These are phyloP conservation scores for Prostheceraeus crozeri DNA, from an alignment of 2,888 invertebrate species.

Conservation along the genomic window DNA sequence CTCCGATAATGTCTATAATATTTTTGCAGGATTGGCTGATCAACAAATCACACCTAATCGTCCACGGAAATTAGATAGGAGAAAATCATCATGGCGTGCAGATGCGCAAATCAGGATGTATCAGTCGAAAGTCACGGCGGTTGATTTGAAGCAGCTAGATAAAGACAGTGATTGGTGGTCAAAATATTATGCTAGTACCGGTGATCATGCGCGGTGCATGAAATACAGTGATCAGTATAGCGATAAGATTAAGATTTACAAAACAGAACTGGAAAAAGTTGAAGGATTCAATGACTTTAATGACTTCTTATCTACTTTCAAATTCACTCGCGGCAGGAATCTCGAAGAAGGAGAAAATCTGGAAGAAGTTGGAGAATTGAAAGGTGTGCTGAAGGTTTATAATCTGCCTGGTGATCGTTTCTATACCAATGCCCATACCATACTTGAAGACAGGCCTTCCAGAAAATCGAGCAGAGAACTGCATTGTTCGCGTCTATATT, in stretches of 20 bases:
- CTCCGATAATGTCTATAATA: not conserved
- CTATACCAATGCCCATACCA: constrained; percentile 40
- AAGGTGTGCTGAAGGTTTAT: constrained; percentile 36
- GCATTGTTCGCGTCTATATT: constrained; percentile 42
- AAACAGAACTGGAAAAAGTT: constrained; percentile 41
- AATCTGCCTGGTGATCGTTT: constrained; percentile 43
- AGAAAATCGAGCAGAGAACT: constrained; percentile 38
- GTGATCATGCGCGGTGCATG: not conserved
- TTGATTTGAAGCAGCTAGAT: not conserved
- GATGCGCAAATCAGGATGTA: too few species aligned
- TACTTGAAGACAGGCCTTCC: constrained; percentile 39
- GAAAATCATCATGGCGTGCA: too few species aligned
- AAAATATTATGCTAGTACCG: constrained; percentile 1
- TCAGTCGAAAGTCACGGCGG: too few species aligned
- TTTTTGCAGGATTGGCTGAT: not conserved
- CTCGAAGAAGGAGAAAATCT: constrained; percentile 47
- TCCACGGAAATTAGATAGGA: too few species aligned
- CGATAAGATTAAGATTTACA: constrained; percentile 49
- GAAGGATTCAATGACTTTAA: constrained; percentile 41
- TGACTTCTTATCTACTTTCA: constrained; percentile 42
- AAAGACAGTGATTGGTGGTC: constrained; percentile 24
- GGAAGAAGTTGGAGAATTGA: constrained; percentile 42
- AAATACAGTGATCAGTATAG: not conserved
- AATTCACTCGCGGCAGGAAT: constrained; percentile 42
- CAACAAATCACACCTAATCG: not conserved